Conservation (phyloP, 2,888 invertebrate species). For the Lacanobia oleracea region DNA sequence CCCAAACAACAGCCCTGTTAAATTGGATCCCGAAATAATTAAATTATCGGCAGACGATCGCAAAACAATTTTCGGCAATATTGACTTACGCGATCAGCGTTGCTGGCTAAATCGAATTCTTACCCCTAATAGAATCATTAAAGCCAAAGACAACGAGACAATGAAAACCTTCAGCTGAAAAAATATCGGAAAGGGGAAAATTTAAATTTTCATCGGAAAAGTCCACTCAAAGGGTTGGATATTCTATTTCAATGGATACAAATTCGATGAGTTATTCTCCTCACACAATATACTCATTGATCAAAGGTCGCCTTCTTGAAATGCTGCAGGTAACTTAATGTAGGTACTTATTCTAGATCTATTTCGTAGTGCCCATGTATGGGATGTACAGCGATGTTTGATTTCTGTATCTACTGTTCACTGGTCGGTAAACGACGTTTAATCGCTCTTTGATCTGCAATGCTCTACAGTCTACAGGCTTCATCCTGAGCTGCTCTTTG, state of each 20-base stretch:
- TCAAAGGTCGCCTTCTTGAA: slow-evolving; percentile 2
- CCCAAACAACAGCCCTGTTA: slow-evolving; percentile 71
- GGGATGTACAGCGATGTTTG: not conserved
- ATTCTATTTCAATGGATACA: not conserved
- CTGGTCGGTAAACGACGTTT: not conserved
- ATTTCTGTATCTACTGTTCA: not conserved
- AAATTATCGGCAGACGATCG: slow-evolving; percentile 81
- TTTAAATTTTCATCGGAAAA: slow-evolving; percentile 30
- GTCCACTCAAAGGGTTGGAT: slow-evolving; percentile 20
- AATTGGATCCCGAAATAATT: slow-evolving; percentile 79
- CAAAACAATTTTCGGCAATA: slow-evolving; percentile 83
- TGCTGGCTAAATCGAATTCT: slow-evolving; percentile 76
- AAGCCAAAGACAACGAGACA: slow-evolving; percentile 62
- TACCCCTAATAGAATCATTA: slow-evolving; percentile 75
- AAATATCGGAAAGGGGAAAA: slow-evolving; percentile 17
- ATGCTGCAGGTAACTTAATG: not conserved
- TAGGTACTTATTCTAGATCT: too few relatives aligned
- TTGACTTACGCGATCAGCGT: slow-evolving; percentile 75
- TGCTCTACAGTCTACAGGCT: not conserved
- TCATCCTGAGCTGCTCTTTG: slow-evolving; percentile 4
- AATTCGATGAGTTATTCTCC: slow-evolving; percentile 6
- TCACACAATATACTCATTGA: slow-evolving; percentile 5
- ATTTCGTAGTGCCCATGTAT: too few relatives aligned
- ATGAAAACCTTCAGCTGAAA: slow-evolving; percentile 59
- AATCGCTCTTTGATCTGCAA: not conserved